Evolutionary conservation across 2,113 vertebrate species (phyloP).

Genomic region (Chiloscyllium plagiosum): DNA sequence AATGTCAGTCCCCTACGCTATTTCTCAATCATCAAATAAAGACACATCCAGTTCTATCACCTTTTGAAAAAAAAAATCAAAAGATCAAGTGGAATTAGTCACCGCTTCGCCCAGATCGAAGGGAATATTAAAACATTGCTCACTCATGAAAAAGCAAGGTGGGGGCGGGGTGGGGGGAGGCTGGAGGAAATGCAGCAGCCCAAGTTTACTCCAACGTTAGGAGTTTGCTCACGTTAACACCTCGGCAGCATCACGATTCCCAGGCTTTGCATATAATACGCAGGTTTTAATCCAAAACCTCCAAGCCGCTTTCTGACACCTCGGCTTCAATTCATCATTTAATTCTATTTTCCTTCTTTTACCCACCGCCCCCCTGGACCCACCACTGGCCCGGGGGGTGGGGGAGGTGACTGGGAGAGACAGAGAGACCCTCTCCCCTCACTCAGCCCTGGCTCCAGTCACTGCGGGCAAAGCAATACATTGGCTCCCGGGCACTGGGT

Average conservation of each 20-base stretch:
- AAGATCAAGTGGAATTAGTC: background rate
- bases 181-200: background rate
- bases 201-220: background rate
- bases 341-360: no score
- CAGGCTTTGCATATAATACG: conserved; percentile 13
- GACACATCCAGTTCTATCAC: background rate
- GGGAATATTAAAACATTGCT: background rate
- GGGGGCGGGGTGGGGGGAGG: background rate
- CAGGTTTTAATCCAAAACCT: background rate
- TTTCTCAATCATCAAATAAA: background rate
- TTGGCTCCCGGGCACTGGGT: no score
- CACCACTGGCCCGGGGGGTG: background rate
- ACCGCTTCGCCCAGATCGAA: background rate
- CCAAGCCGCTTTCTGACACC: background rate
- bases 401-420: no score
- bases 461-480: background rate
- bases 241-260: background rate
- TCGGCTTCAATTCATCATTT: background rate
- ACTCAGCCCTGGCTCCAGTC: background rate
- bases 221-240: conserved; percentile 21
- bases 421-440: background rate
- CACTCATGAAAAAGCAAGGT: no score
- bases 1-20: background rate
- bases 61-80: background rate
- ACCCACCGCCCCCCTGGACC: no score